Evolutionary conservation across 1,140 invertebrate species (phyloP).

Genomic region (Cepaea nemoralis): DNA sequence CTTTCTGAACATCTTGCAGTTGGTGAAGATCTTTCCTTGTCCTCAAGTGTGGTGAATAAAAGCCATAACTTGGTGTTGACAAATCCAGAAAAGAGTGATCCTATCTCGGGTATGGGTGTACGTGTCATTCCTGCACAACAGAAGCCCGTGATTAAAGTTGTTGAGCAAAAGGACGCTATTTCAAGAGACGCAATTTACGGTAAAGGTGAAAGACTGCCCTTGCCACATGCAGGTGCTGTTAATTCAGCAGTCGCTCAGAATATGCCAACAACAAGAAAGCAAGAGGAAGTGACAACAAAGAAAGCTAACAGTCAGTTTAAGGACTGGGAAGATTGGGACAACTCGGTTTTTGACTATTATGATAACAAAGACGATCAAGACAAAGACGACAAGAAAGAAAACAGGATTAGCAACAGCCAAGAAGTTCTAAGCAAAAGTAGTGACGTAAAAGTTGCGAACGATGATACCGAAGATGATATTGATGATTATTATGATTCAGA

Average conservation of each 20-base stretch:
- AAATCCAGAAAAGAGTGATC: neutral
- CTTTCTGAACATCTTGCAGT: neutral
- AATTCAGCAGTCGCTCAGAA: neutral
- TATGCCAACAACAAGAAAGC: neutral
- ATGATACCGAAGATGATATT: slow-evolving; percentile 13
- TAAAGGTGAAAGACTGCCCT: slow-evolving; percentile 13
- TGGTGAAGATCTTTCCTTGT: neutral
- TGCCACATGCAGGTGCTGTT: neutral
- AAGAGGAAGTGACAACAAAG: neutral
- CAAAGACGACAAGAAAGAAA: neutral
- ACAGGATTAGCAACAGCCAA: neutral
- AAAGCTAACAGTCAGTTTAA: neutral
- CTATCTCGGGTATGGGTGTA: neutral
- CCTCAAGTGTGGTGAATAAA: neutral
- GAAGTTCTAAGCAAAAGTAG: neutral
- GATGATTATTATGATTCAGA: slow-evolving; percentile 19
- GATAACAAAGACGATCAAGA: slow-evolving; percentile 13
- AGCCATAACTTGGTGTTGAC: neutral
- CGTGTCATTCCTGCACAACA: neutral
- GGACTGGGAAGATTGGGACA: slow-evolving; percentile 33
- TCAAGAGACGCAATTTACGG: slow-evolving; percentile 17
- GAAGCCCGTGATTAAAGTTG: neutral
- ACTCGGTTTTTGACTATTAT: slow-evolving; percentile 17
- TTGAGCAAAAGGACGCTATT: neutral
- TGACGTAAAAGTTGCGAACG: neutral